Percentiles rank a stretch among this genome's conserved stretches.
Conservation (phyloP, 2,888 invertebrate species). For the Sphecodes monilicornis region DNA sequence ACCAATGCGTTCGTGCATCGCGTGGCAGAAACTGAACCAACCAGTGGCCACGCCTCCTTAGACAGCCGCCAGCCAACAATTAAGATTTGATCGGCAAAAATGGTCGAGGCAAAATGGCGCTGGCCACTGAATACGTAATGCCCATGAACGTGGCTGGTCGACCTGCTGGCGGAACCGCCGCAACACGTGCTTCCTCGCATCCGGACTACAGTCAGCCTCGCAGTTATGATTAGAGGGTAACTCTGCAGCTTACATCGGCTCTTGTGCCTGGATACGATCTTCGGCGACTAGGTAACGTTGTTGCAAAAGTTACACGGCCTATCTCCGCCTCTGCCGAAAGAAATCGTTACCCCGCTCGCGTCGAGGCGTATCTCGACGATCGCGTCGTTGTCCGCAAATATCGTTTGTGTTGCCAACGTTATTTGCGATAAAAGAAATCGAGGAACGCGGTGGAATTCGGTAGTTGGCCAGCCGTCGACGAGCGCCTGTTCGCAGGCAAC, state of each 20-base stretch:
- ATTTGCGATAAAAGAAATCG: not conserved
- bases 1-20: conserved; percentile 83
- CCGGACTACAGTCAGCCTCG: conserved; percentile 58
- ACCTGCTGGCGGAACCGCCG: conserved; percentile 61
- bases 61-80: conserved; percentile 85
- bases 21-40: conserved; percentile 83
- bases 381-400: not conserved
- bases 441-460: not conserved
- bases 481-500: conserved; percentile 60
- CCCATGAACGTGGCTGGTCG: conserved; percentile 63
- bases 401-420: not conserved
- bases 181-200: conserved; percentile 64
- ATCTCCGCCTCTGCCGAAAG: not conserved
- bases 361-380: not conserved
- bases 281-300: conserved; percentile 4
- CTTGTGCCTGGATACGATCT: conserved; percentile 18
- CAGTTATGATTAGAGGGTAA: conserved; percentile 63
- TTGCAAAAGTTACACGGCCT: conserved; percentile 24
- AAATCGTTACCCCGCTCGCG: not conserved
- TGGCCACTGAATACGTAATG: conserved; percentile 83
- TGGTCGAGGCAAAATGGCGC: conserved; percentile 84
- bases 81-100: conserved; percentile 85
- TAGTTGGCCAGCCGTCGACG: not conserved
- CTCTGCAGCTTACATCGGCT: conserved; percentile 36
- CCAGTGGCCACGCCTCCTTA: conserved; percentile 83